Base-by-base conservation (phyloP, 1,140 invertebrate genomes). In the Aphis craccivora region DNA sequence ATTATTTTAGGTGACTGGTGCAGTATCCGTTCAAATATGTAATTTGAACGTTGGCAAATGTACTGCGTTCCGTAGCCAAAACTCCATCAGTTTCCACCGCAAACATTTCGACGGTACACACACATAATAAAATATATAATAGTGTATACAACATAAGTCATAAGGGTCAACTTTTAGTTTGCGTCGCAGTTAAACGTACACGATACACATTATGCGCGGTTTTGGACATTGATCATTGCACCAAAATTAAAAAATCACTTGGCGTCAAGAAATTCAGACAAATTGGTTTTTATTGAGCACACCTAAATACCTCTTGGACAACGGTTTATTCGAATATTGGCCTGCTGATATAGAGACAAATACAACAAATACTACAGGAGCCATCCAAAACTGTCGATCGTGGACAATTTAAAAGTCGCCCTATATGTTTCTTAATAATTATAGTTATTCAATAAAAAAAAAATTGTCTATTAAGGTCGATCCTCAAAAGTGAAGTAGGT, bases 41-140 rank as follows among this genome's bases (percentile, higher is more conserved):
- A 86, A 86, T 86, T 45, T 86, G 40, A 45, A 86, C 84, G 25
- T 86, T 86, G 84, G 84, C 84, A 86, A 86, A 86, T 86, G 40
- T 25, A 86, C 40, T 30, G 30, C 6, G 84, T 86, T 86, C 25
- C 11, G 40, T 45, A 45, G 84, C 84, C 84, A 86, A 86, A 86
- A 86, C 6, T 23, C 40, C 25, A 30, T 86, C 84, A 40, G 23
- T 43, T 40, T 43, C 8, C 83, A 43, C 83, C 83, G 83, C 83
- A 84, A 84, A 40, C 35, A 25, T 84, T 40, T 45, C 40, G 23
- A 86, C 84, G 11, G 84, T 86, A 45, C 81, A 9, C 60, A 76
- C 30, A 76, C 30, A 76, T 14, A n/a, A 67, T 67, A 51, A 3
- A 14, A 67, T 67, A n/a, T 67, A 67, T 67, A n/a, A 18, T 18